Evolutionary conservation across 2,797 vertebrate genomes (phyloP).

Genomic region (Mormyrus hasselquistii): DNA sequence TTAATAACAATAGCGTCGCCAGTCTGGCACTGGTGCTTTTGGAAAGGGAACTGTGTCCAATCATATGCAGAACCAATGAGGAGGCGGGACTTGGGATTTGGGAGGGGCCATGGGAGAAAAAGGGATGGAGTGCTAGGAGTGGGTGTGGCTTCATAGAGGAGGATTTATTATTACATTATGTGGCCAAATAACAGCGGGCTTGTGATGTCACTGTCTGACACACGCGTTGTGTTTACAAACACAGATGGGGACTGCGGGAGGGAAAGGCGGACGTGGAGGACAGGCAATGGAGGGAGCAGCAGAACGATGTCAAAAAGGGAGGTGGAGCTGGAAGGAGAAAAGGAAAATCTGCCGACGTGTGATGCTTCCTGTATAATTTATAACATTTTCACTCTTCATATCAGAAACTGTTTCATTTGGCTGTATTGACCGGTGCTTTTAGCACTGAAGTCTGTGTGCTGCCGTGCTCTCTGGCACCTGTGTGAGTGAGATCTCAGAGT

Average conservation of each 20-base stretch:
- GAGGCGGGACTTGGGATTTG: neutral
- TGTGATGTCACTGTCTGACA: slow-evolving; percentile 11
- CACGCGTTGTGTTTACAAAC: slow-evolving; percentile 30
- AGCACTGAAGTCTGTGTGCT: neutral
- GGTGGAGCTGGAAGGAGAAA: neutral
- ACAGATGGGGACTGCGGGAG: neutral
- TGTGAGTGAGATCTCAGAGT: slow-evolving; percentile 11
- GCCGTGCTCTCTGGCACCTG: neutral
- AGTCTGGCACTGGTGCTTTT: neutral
- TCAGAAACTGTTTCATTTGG: neutral
- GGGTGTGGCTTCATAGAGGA: neutral
- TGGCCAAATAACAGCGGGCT: neutral
- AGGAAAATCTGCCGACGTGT: neutral
- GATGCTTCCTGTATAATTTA: neutral
- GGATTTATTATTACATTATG: neutral
- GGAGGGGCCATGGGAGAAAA: neutral
- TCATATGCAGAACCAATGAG: neutral
- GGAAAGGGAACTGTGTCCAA: neutral
- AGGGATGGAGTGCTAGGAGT: neutral
- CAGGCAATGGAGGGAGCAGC: neutral
- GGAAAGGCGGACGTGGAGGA: neutral
- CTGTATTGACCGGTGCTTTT: neutral
- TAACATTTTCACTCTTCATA: neutral
- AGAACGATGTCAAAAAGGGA: neutral
- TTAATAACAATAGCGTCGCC: neutral